Base-by-base conservation (phyloP, 2,888 invertebrate genomes). In the Teleiodes luculella region DNA sequence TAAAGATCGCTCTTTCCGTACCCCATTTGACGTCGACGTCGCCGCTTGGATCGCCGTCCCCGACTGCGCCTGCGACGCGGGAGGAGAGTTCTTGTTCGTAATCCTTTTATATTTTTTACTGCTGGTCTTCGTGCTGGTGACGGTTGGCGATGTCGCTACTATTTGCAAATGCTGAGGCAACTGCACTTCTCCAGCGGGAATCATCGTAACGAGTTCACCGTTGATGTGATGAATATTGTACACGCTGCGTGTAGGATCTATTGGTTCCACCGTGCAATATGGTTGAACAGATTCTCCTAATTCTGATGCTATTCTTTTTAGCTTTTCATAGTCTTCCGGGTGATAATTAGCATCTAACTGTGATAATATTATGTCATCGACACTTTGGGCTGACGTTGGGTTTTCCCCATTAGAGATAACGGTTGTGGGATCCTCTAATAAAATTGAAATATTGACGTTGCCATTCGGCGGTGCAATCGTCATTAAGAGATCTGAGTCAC, bases 261-360 rank as follows among this genome's bases (percentile, higher is more conserved):
- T 79, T 4, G 90, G 90, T 65, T 92, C 76, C 63, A 92, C 78
- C 57, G 92, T 83, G 83, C 95, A 92, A 81, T 92, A 93, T 66
- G 95, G 92, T 76, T 94, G 92, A 68, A 94, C 93, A 0, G 94
- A 93, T 72, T 95, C 94, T 0, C 94, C 94, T 28, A 96, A 94
- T 74, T 96, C 96, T 66, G 94, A 94, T 31, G 95, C 95, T 82
- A 96, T 95, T 67, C 95, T 91, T 74, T 96, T 96, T 57, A 96
- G 88, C 73, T 96, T 96, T 73, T 96, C 96, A 70, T 95, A 96
- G 72, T 96, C 96, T 63, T 95, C 95, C 0, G 95, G 94, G 65
- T 93, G 94, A 65, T 93, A 93, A 31, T 91, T 91, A 31, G 92
- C 90, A 60, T 94, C 94, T 56, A 94, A 73, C 61, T 93, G 93